Evolutionary conservation across 2,113 vertebrate genomes (phyloP), one percentile per base, ranked within the genome.

Genomic region (Menidia beryllina): DNA sequence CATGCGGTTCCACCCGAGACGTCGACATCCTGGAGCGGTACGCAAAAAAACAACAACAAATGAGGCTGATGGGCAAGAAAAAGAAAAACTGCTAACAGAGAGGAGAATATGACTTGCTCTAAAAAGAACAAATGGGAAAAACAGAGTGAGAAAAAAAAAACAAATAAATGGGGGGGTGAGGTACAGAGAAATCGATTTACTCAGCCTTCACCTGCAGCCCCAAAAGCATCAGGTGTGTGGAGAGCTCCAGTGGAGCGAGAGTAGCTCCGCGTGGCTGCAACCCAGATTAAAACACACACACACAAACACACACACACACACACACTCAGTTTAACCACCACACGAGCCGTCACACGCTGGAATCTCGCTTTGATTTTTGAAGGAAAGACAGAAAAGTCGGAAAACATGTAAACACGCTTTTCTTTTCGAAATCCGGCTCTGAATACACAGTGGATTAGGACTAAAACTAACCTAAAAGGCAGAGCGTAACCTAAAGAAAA

Each of bases 161-260:
- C 34, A 57, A 27, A 72, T 58, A 72, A 65, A 51, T 39, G 77
- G 81, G 72, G 75, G 64, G 72, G 83, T 83, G 78, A 74, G 61
- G 72, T 72, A 86, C 71, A 0, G 75, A 80, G 65, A 91, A 92
- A 69, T 81, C 93, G 58, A 60, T 76, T 95, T 91, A 95, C 93
- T 97, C 94, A 96, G 95, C 94, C 95, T 97, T 98, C 96, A 99
- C 97, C 97, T 99, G 97, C 84, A 90, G 95, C 95, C 93, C 96
- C 97, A 87, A 94, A 98, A 90, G 90, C 93, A 77, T 99, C 97
- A 88, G 96, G 93, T 89, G 95, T 84, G 93, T 96, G 97, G 91
- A 99, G 97, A 80, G 97, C 96, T 93, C 97, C 97, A 71, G 97
- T 98, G 74, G 97, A 99, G 95, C 97, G 95, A 94, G 97, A 99